Conservation (phyloP, 1,140 invertebrate species). For the Coelopa frigida region DNA sequence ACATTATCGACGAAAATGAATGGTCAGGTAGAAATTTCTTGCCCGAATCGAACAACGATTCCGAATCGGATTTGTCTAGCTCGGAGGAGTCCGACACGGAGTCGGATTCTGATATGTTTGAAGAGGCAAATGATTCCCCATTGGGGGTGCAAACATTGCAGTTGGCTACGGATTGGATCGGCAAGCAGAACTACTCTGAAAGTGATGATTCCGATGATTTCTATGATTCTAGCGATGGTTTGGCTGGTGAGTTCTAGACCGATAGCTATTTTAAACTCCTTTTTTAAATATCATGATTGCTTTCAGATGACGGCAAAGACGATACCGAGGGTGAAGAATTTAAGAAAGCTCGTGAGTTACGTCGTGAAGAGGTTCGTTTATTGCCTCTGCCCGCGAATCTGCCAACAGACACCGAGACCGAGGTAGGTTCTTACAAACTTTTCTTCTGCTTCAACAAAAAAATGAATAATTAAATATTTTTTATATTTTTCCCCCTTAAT, state of each 20-base stretch:
- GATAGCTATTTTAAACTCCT: background rate
- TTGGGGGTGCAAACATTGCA: conserved; percentile 43
- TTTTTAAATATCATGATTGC: background rate
- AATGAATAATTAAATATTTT: conserved; percentile 7
- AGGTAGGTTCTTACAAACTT: conserved; percentile 51
- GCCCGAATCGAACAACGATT: conserved; percentile 69
- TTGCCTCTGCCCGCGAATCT: conserved; percentile 53
- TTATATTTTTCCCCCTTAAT: conserved; percentile 11
- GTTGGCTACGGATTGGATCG: conserved; percentile 44
- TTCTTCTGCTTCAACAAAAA: conserved; percentile 6
- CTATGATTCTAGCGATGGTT: conserved; percentile 42
- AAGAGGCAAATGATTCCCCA: conserved; percentile 44
- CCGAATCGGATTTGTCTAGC: conserved; percentile 49
- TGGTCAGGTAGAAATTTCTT: conserved; percentile 89
- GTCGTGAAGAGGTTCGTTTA: conserved; percentile 61
- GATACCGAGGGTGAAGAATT: conserved; percentile 68
- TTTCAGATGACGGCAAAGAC: conserved; percentile 55
- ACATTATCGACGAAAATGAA: conserved; percentile 78
- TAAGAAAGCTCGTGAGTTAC: conserved; percentile 54
- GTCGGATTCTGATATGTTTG: conserved; percentile 39
- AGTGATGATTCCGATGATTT: conserved; percentile 39
- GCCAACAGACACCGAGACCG: conserved; percentile 66
- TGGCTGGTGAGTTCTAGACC: conserved; percentile 26
- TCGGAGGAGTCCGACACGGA: conserved; percentile 37
- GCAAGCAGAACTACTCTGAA: conserved; percentile 41